Evolutionary conservation across 2,113 vertebrate species (phyloP).

Genomic region (Blennius ocellaris): DNA sequence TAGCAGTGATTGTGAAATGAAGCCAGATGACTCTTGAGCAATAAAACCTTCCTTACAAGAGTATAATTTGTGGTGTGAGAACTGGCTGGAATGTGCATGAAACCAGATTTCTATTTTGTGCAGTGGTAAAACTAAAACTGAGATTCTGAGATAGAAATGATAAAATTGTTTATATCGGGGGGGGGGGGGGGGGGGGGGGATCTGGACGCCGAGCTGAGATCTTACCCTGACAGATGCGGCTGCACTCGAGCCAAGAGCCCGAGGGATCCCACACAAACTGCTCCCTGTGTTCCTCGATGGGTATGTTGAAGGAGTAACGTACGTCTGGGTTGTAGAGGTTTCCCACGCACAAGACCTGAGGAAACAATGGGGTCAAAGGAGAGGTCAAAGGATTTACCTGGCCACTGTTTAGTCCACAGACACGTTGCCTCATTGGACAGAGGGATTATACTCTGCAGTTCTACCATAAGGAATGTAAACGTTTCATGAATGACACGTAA

Average conservation of each 20-base stretch:
- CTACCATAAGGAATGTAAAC: background rate
- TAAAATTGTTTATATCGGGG: no score
- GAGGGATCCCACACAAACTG: slow-evolving; percentile 91
- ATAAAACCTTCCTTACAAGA: background rate
- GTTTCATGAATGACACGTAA: background rate
- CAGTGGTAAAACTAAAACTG: background rate
- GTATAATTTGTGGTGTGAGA: background rate
- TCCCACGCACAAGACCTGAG: slow-evolving; percentile 95
- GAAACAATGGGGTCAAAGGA: slow-evolving; percentile 27
- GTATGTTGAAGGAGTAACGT: slow-evolving; percentile 93
- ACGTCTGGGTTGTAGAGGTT: slow-evolving; percentile 96
- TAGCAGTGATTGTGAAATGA: background rate
- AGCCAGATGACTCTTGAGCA: background rate
- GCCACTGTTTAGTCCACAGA: slow-evolving; percentile 26
- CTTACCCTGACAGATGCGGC: slow-evolving; percentile 92
- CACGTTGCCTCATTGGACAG: slow-evolving; percentile 7
- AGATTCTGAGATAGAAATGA: no score
- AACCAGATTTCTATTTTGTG: background rate
- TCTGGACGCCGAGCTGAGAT: slow-evolving; percentile 30
- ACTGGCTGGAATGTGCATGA: background rate
- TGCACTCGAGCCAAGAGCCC: slow-evolving; percentile 94
- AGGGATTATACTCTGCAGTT: slow-evolving; percentile 9
- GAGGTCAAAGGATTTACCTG: slow-evolving; percentile 23
- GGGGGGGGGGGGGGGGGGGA: no score
- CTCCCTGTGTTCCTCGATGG: slow-evolving; percentile 88